These are phyloP conservation scores for Harmothoe impar DNA, from an alignment of 2,888 invertebrate genomes.

Conservation along the genomic window DNA sequence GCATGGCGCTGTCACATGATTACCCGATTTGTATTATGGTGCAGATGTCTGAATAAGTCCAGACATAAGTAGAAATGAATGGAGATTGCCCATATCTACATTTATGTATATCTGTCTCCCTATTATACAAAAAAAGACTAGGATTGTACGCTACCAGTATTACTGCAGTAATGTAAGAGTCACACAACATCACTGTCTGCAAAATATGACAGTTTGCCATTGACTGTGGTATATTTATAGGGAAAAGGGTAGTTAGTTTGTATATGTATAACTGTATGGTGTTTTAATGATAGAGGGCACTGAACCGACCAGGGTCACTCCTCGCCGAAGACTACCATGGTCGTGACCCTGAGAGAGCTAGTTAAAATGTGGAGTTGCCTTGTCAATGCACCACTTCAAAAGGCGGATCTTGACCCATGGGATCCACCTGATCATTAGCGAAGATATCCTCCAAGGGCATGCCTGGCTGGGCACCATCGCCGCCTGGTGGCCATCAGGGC, in stretches of 20 bases:
- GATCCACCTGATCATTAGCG: slow-evolving; percentile 31
- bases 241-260: background rate
- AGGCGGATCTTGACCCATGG: slow-evolving; percentile 9
- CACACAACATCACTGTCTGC: too few species aligned
- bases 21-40: slow-evolving; percentile 30
- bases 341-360: background rate
- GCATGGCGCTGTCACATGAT: slow-evolving; percentile 1
- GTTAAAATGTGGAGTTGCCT: slow-evolving; percentile 34
- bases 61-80: background rate
- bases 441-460: slow-evolving; percentile 43
- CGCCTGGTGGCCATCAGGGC: slow-evolving; percentile 36
- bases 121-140: background rate
- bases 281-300: background rate
- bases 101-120: background rate
- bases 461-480: background rate
- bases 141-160: too few species aligned
- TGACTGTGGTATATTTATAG: too few species aligned
- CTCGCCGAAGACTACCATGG: background rate
- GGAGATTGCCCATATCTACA: background rate
- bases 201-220: too few species aligned
- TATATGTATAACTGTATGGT: background rate
- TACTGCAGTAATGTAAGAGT: too few species aligned
- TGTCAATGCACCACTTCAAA: slow-evolving; percentile 28
- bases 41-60: background rate
- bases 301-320: slow-evolving; percentile 22